Conservation (phyloP, 1,140 invertebrate species). For the Ips nitidus region DNA sequence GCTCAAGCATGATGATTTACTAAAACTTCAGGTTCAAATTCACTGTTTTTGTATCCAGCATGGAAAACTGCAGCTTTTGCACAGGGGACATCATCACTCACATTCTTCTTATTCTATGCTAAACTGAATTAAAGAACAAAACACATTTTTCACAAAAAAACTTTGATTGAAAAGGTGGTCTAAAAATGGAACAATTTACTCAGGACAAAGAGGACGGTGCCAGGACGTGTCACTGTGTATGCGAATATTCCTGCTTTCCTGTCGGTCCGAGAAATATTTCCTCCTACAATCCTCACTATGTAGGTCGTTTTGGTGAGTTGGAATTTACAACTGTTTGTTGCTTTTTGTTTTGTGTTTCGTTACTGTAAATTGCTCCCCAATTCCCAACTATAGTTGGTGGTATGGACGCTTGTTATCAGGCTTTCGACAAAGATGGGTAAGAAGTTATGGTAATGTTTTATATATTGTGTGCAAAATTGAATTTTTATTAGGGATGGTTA, state of each 20-base stretch:
- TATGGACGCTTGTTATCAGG: slow-evolving; percentile 85
- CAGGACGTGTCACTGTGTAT: slow-evolving; percentile 22
- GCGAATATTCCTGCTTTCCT: slow-evolving; percentile 15
- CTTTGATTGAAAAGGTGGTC: background rate
- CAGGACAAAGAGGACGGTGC: slow-evolving; percentile 9
- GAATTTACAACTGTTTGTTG: slow-evolving; percentile 2
- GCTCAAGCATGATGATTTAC: too few relatives aligned
- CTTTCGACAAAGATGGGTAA: slow-evolving; percentile 82
- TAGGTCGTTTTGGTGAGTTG: background rate
- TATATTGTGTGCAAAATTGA: slow-evolving; percentile 4
- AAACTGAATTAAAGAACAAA: too few relatives aligned
- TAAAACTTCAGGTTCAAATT: too few relatives aligned
- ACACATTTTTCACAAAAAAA: too few relatives aligned
- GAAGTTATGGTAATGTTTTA: slow-evolving; percentile 40
- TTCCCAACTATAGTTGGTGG: background rate
- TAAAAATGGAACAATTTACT: background rate
- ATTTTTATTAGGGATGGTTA: slow-evolving; percentile 68
- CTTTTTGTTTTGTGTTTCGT: slow-evolving; percentile 49
- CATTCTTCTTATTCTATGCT: too few relatives aligned
- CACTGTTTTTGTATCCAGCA: too few relatives aligned
- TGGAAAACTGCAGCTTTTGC: too few relatives aligned
- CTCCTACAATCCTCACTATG: slow-evolving; percentile 17
- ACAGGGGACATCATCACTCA: too few relatives aligned
- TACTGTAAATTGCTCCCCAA: background rate
- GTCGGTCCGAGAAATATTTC: slow-evolving; percentile 19